Evolutionary conservation across 2,888 invertebrate genomes (phyloP).

Genomic region (Metopia argyrocephala): DNA sequence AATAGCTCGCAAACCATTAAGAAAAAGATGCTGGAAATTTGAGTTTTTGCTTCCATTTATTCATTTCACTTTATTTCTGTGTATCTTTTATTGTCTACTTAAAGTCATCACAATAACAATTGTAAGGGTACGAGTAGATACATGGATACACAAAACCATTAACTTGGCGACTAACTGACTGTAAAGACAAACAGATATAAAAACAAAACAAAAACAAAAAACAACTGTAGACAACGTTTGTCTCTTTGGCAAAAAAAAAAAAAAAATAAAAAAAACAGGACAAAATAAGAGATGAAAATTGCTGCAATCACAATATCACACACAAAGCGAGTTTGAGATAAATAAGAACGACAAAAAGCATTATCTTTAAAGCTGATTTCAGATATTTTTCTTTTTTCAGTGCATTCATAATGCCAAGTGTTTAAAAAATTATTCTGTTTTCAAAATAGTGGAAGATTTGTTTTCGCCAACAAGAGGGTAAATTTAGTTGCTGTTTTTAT

Average conservation of each 20-base stretch:
- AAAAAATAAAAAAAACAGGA: background rate
- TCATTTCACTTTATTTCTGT: slow-evolving; percentile 19
- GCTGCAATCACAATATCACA: slow-evolving; percentile 38
- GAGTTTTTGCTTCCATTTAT: slow-evolving; percentile 25
- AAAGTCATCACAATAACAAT: slow-evolving; percentile 66
- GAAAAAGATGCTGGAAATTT: slow-evolving; percentile 16
- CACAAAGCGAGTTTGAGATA: background rate
- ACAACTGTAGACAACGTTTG: slow-evolving; percentile 18
- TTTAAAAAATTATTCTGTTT: slow-evolving; percentile 30
- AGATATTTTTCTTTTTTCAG: slow-evolving; percentile 10
- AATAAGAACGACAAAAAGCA: slow-evolving; percentile 22
- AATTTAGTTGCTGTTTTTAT: too few species aligned
- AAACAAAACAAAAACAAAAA: slow-evolving; percentile 36
- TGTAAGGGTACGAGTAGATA: slow-evolving; percentile 63
- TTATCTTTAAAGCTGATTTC: slow-evolving; percentile 48
- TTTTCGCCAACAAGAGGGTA: background rate
- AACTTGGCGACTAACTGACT: slow-evolving; percentile 74
- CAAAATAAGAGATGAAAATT: background rate
- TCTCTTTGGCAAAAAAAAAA: background rate
- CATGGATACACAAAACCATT: slow-evolving; percentile 66
- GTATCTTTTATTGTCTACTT: slow-evolving; percentile 68
- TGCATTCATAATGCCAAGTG: slow-evolving; percentile 51
- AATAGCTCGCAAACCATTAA: background rate
- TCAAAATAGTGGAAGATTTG: background rate
- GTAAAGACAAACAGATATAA: slow-evolving; percentile 47